Percentiles rank a stretch among this genome's conserved stretches.
Evolutionary conservation across 2,888 invertebrate species (phyloP).

Genomic region (Odontocolon sp.): DNA sequence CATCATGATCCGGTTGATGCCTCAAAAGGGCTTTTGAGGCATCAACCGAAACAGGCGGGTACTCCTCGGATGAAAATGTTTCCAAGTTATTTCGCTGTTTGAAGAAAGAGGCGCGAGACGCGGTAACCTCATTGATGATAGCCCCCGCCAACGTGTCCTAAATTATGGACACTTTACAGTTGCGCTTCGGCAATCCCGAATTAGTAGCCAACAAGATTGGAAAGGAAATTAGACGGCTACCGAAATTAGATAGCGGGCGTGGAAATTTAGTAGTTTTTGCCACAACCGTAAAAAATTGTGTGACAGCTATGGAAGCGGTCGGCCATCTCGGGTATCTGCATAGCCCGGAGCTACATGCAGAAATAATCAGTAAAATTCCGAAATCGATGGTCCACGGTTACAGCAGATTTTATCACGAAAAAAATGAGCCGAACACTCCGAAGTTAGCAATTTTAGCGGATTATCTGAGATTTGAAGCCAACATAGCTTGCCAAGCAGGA

Average conservation of each 20-base stretch:
- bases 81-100: not conserved
- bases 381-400: constrained; percentile 2
- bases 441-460: not conserved
- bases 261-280: constrained; percentile 19
- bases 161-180: constrained; percentile 10
- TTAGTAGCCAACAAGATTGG: not conserved
- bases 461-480: not conserved
- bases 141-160: not conserved
- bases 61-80: not conserved
- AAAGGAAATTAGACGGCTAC: constrained; percentile 15
- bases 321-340: constrained; percentile 24
- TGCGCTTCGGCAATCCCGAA: constrained; percentile 42
- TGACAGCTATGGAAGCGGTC: constrained; percentile 20
- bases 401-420: not conserved
- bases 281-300: constrained; percentile 13
- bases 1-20: too few relatives aligned
- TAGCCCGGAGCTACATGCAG: constrained; percentile 22
- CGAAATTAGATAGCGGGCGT: not conserved
- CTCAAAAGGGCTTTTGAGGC: not conserved
- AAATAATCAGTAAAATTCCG: constrained; percentile 20
- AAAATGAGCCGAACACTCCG: not conserved
- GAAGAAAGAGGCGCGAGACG: not conserved
- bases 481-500: constrained; percentile 31
- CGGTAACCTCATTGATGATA: too few relatives aligned
- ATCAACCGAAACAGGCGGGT: not conserved